A percentile compares a stretch with the other conserved stretches of the same genome.
phyloP scores from a whole-genome alignment of 2,888 invertebrate species.

The Axea sp. region DNA sequence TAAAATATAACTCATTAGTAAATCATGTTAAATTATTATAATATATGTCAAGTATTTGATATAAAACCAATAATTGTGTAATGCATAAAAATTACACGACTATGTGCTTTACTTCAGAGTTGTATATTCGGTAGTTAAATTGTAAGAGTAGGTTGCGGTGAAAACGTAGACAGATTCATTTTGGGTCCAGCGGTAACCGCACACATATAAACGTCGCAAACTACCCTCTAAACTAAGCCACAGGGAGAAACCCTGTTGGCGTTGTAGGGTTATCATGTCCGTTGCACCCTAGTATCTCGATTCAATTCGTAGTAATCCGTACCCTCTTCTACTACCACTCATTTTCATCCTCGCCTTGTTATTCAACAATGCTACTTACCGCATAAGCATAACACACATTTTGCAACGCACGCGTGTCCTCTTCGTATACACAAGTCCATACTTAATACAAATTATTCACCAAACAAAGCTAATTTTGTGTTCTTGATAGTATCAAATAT shows the following conservation, averaged over 20 bases:
- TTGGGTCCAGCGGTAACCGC: slow-evolving; percentile 68
- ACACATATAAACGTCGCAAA: slow-evolving; percentile 73
- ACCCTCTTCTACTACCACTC: slow-evolving; percentile 48
- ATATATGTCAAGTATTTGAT: no score
- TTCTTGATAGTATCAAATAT: slow-evolving; percentile 35
- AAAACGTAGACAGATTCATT: slow-evolving; percentile 64
- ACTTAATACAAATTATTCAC: slow-evolving; percentile 40
- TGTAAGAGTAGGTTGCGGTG: slow-evolving; percentile 53
- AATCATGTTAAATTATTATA: no score
- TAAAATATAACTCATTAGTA: no score
- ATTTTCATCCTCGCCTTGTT: slow-evolving; percentile 51
- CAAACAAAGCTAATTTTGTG: slow-evolving; percentile 49
- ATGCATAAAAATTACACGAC: slow-evolving; percentile 11
- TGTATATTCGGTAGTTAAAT: slow-evolving; percentile 30
- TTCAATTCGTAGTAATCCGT: slow-evolving; percentile 56
- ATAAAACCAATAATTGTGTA: slow-evolving; percentile 16
- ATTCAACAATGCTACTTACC: slow-evolving; percentile 53
- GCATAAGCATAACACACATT: slow-evolving; percentile 32
- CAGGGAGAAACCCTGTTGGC: slow-evolving; percentile 64
- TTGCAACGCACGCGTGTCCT: slow-evolving; percentile 32
- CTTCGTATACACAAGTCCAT: slow-evolving; percentile 28
- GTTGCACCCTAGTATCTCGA: slow-evolving; percentile 44
- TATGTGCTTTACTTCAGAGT: slow-evolving; percentile 14
- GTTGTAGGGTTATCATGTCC: slow-evolving; percentile 45
- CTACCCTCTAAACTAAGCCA: slow-evolving; percentile 72